phyloP scores from a whole-genome alignment of 2,113 vertebrate genomes.

The Colius striatus region DNA sequence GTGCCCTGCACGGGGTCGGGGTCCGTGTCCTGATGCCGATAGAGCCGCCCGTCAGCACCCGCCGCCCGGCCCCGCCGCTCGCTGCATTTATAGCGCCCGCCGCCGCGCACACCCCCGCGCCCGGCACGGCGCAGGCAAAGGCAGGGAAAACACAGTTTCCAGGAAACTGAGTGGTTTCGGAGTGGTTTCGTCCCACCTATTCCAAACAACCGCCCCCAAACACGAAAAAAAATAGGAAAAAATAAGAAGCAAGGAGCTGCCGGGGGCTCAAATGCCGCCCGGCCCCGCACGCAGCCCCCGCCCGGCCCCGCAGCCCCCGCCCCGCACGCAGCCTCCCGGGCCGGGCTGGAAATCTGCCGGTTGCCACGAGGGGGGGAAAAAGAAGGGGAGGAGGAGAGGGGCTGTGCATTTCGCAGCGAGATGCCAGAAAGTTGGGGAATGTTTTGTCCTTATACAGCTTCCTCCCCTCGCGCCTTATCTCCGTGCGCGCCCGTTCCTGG shows the following conservation, averaged over 20 bases:
- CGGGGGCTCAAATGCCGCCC: neutral
- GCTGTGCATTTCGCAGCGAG: neutral
- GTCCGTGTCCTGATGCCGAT: neutral
- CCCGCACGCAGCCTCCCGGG: too few relatives aligned
- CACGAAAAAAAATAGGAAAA: too few relatives aligned
- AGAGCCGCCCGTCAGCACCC: neutral
- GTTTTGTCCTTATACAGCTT: constrained; percentile 67
- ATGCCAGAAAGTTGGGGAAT: neutral
- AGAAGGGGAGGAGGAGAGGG: neutral
- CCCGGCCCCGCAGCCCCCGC: neutral
- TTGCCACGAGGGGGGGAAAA: neutral
- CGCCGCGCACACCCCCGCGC: neutral
- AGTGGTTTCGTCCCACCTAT: constrained; percentile 5
- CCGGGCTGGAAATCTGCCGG: neutral
- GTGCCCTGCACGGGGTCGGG: neutral
- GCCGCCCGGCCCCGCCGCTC: neutral
- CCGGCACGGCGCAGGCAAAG: neutral
- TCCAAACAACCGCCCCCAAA: neutral
- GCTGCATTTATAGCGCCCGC: constrained; percentile 19
- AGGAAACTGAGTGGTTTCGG: neutral
- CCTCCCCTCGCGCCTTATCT: neutral
- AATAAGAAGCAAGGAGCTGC: too few relatives aligned
- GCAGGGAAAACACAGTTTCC: constrained; percentile 23
- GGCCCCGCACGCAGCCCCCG: too few relatives aligned
- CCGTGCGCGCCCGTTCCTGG: neutral